These are phyloP conservation scores for Nymphalis urticae DNA, from an alignment of 2,888 invertebrate genomes.

Conservation along the genomic window DNA sequence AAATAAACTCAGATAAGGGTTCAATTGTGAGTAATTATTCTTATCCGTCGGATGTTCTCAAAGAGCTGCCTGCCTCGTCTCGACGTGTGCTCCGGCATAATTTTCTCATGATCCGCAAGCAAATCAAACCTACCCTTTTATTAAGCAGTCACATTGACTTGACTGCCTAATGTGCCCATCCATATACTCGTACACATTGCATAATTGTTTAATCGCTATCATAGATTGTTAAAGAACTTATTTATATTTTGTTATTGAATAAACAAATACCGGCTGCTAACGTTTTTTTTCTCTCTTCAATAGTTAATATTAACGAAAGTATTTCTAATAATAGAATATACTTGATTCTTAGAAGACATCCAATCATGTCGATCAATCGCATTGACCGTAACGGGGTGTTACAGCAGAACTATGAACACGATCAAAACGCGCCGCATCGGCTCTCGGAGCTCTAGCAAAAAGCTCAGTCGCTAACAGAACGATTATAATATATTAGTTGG, in stretches of 20 bases:
- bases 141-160: slow-evolving; percentile 75
- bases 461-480: slow-evolving; percentile 73
- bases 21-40: slow-evolving; percentile 81
- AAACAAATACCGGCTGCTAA: not conserved
- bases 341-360: slow-evolving; percentile 45
- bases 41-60: slow-evolving; percentile 80
- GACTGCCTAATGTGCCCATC: slow-evolving; percentile 67
- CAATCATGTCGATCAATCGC: slow-evolving; percentile 59
- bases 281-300: slow-evolving; percentile 1
- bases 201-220: slow-evolving; percentile 36
- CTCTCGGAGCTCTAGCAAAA: slow-evolving; percentile 69
- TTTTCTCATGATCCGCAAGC: slow-evolving; percentile 79
- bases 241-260: slow-evolving; percentile 20
- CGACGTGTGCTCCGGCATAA: slow-evolving; percentile 64
- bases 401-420: slow-evolving; percentile 58
- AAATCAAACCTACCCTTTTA: slow-evolving; percentile 76
- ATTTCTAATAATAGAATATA: slow-evolving; percentile 21
- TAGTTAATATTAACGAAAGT: not conserved
- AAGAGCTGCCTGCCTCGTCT: slow-evolving; percentile 63
- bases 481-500: slow-evolving; percentile 82
- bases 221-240: slow-evolving; percentile 21
- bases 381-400: slow-evolving; percentile 62
- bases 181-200: slow-evolving; percentile 43
- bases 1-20: slow-evolving; percentile 78
- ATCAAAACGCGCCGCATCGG: slow-evolving; percentile 61